Percentiles rank a stretch among this genome's conserved stretches.
These are phyloP conservation scores for Pseudonaja textilis DNA, from an alignment of 2,113 vertebrate genomes.

Conservation along the genomic window DNA sequence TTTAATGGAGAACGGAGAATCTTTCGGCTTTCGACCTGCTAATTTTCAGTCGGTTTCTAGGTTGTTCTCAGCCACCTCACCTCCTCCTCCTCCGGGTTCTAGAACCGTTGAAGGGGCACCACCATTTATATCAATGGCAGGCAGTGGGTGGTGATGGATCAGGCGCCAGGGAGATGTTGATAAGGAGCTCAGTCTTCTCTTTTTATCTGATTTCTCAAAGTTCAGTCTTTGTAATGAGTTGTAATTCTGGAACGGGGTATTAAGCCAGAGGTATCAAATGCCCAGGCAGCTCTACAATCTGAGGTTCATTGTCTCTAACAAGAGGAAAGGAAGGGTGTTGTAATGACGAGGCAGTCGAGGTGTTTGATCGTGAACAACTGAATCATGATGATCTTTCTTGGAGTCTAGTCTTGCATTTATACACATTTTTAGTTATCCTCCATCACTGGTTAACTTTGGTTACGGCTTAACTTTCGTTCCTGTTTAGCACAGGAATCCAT, in stretches of 20 bases:
- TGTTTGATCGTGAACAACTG: no score
- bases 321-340: neutral
- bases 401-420: no score
- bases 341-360: no score
- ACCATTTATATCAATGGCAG: neutral
- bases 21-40: neutral
- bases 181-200: rapidly evolving
- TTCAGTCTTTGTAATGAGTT: slow-evolving; percentile 27
- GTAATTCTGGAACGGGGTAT: neutral
- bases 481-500: no score
- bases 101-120: rapidly evolving
- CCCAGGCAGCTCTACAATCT: neutral
- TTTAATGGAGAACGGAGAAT: neutral
- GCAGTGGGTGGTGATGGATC: neutral
- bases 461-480: no score
- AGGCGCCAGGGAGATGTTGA: neutral
- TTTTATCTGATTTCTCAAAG: slow-evolving; percentile 4
- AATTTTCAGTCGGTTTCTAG: neutral
- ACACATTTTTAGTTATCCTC: no score
- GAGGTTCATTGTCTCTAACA: neutral
- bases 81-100: neutral
- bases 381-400: no score
- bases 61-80: rapidly evolving
- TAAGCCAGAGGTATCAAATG: slow-evolving; percentile 19
- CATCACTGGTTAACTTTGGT: no score